Base-by-base conservation (phyloP, 2,888 invertebrate species). In the Cheilosia soror region DNA sequence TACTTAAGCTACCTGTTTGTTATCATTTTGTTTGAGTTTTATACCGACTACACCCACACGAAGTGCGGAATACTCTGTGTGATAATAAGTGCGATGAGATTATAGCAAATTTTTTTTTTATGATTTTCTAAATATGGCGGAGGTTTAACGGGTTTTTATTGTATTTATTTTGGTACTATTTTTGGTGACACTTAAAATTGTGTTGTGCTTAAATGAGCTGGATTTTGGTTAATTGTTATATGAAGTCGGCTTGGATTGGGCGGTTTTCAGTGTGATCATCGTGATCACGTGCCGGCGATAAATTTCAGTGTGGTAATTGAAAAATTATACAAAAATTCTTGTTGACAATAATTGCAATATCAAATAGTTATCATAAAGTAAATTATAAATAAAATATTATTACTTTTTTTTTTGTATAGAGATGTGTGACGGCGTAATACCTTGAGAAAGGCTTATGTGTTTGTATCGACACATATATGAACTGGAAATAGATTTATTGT, bases 1-100 rank as follows among this genome's bases (percentile, higher is more conserved):
- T 83, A 55, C 53, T 51, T 31, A 69, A 84, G 75, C 65, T 84
- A 71, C 69, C 75, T 71, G 63, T 60, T 78, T 68, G 60, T 40
- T 77, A 69, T 77, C 69, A 44, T 47, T 15, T 47, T 40, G 15
- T 13, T 69, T 37, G 47, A 37, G 37, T 49, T 60, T 44, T 69
- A 13, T 44, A 40, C 29, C 15, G n/a, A 20, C 15, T 42, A 2
- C 65, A 37, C 62, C 62, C 47, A 63, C 62, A 31, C 29, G 20
- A 44, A n/a, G 15, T 5, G 9, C 47, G 13, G 9, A 31, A 5
- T 13, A 9, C 31, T 20, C 5, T 60, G 42, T 40, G 31, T 40
- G 33, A 51, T 27, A 66, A 47, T 20, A 49, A 49, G 15, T 40
- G 66, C 5, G 40, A 29, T 27, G 40, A 53, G 40, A 53, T 66